phyloP scores from a whole-genome alignment of 2,888 invertebrate genomes.

The Pomacea canaliculata region DNA sequence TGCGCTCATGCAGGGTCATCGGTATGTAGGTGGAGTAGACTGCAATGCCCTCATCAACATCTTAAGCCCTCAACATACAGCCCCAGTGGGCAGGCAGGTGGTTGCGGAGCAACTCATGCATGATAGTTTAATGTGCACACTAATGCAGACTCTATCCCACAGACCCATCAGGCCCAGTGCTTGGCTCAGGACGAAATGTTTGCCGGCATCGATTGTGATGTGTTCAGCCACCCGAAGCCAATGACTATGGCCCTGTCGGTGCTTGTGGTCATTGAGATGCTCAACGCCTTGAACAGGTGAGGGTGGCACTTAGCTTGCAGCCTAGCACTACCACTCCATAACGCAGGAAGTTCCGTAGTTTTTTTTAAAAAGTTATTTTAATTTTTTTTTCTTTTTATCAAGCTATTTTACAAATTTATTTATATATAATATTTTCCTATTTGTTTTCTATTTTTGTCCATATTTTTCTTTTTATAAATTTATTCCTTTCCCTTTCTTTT shows the following conservation, averaged over 20 bases:
- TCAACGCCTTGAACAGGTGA: constrained; percentile 99
- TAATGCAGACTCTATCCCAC: constrained; percentile 26
- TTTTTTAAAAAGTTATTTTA: neutral
- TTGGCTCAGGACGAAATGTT: constrained; percentile 75
- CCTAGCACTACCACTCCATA: neutral
- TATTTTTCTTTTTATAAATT: neutral
- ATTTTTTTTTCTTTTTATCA: neutral
- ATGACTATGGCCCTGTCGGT: constrained; percentile 99
- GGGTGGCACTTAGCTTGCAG: constrained; percentile 36
- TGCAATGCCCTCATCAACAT: no score
- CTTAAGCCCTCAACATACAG: no score
- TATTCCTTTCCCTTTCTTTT: neutral
- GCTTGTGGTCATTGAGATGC: constrained; percentile 99
- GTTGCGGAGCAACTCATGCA: no score
- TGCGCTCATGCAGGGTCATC: no score
- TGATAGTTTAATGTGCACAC: no score
- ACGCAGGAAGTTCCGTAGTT: constrained; percentile 21
- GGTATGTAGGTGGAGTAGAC: no score
- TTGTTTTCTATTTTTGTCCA: neutral
- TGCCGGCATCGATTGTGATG: constrained; percentile 95
- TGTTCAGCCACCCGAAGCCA: constrained; percentile 98
- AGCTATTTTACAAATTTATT: neutral
- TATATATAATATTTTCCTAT: neutral
- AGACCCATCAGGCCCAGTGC: constrained; percentile 70
- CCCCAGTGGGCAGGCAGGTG: no score